phyloP scores from a whole-genome alignment of 2,888 invertebrate genomes.

The Macaria notata region DNA sequence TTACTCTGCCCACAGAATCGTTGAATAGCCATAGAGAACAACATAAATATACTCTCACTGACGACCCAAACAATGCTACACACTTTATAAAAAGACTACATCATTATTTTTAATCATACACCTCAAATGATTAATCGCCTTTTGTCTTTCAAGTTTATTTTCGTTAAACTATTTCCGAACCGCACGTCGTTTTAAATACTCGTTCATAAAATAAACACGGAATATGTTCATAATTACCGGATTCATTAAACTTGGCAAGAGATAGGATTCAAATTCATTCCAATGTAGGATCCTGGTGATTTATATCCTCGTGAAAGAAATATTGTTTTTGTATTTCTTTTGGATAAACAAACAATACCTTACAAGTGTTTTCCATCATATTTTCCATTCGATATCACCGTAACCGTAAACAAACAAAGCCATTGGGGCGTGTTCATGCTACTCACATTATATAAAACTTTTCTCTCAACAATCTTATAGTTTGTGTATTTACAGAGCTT shows the following conservation, averaged over 20 bases:
- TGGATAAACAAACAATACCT: constrained; percentile 1
- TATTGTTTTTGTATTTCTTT: constrained; percentile 1
- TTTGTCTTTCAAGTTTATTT: constrained; percentile 18
- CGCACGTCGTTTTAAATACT: constrained; percentile 11
- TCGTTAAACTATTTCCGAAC: constrained; percentile 16
- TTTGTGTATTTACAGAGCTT: constrained; percentile 25
- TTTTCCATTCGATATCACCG: constrained; percentile 1
- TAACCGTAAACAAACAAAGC: constrained; percentile 8
- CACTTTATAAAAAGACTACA: not conserved
- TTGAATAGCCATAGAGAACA: constrained; percentile 64
- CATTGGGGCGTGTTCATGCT: not conserved
- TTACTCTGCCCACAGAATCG: constrained; percentile 47
- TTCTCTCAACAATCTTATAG: constrained; percentile 7
- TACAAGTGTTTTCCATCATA: not conserved
- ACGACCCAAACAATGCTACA: constrained; percentile 15
- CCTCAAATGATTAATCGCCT: constrained; percentile 7
- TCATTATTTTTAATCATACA: constrained; percentile 2
- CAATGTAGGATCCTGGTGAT: constrained; percentile 5
- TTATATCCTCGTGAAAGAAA: constrained; percentile 9
- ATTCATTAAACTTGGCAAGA: constrained; percentile 29
- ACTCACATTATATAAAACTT: constrained; percentile 8
- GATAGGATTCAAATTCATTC: constrained; percentile 8
- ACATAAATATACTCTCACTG: constrained; percentile 27
- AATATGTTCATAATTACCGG: constrained; percentile 21
- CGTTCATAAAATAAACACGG: constrained; percentile 17